phyloP scores from a whole-genome alignment of 2,113 vertebrate genomes.

The Montifringilla adamsi region DNA sequence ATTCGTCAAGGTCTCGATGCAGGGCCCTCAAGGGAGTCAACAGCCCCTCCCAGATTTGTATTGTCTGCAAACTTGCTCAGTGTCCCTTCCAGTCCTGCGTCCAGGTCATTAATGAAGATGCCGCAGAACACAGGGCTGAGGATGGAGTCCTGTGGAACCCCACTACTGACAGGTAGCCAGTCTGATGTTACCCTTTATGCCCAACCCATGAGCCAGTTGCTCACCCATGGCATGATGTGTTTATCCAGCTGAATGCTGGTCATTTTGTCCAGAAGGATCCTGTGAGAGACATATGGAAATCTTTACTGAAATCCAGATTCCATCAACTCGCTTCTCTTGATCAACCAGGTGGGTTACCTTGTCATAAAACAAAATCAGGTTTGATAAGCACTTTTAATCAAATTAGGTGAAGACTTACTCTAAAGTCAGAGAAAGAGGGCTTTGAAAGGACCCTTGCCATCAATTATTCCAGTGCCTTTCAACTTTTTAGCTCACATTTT shows the following conservation, averaged over 20 bases:
- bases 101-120: background rate
- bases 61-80: no score
- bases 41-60: background rate
- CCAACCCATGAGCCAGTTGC: fast-evolving
- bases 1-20: background rate
- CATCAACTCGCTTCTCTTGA: background rate
- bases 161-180: background rate
- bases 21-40: background rate
- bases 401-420: background rate
- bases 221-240: background rate
- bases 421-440: background rate
- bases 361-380: background rate
- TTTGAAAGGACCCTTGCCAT: background rate
- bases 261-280: background rate
- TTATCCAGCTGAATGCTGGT: background rate
- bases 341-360: background rate
- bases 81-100: background rate
- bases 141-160: background rate
- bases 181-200: background rate
- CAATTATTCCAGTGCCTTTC: background rate
- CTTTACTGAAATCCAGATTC: background rate
- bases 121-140: background rate
- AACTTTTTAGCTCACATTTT: constrained; percentile 9
- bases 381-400: background rate
- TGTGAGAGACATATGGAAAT: background rate